A percentile compares a stretch with the other conserved stretches of the same genome.
phyloP scores from a whole-genome alignment of 2,113 vertebrate species.

The Gadus macrocephalus region DNA sequence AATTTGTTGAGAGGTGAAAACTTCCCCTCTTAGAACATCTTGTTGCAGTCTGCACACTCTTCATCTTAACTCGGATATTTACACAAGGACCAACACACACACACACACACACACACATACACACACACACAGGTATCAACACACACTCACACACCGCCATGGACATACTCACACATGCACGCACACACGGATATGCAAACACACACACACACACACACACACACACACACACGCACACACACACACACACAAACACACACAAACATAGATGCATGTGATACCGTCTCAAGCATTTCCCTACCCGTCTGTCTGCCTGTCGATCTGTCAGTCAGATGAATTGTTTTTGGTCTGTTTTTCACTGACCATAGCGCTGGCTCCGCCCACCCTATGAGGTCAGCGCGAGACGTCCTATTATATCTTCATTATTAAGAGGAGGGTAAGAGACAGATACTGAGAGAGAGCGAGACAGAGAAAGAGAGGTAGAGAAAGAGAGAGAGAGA shows the following conservation, averaged over 20 bases:
- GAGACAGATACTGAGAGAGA: slow-evolving; percentile 21
- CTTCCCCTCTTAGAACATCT: too few relatives aligned
- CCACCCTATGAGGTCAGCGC: background rate
- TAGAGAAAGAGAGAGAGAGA: background rate
- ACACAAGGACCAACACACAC: too few relatives aligned
- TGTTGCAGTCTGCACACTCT: too few relatives aligned
- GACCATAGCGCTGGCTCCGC: slow-evolving; percentile 34
- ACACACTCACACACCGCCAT: background rate
- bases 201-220: background rate
- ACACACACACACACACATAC: too few relatives aligned
- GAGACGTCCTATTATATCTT: slow-evolving; percentile 42
- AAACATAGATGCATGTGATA: background rate
- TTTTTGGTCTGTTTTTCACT: background rate
- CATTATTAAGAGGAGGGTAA: slow-evolving; percentile 38
- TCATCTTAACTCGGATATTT: too few relatives aligned
- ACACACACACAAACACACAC: background rate
- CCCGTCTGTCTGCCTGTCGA: background rate
- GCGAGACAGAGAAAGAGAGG: background rate
- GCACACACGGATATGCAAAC: slow-evolving; percentile 8
- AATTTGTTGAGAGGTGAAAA: too few relatives aligned
- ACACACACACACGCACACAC: background rate
- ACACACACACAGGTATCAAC: background rate
- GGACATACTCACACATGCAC: background rate
- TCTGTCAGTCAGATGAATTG: background rate
- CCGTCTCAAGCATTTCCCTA: background rate